phyloP scores from a whole-genome alignment of 2,888 invertebrate species.

The Nebria brevicollis region DNA sequence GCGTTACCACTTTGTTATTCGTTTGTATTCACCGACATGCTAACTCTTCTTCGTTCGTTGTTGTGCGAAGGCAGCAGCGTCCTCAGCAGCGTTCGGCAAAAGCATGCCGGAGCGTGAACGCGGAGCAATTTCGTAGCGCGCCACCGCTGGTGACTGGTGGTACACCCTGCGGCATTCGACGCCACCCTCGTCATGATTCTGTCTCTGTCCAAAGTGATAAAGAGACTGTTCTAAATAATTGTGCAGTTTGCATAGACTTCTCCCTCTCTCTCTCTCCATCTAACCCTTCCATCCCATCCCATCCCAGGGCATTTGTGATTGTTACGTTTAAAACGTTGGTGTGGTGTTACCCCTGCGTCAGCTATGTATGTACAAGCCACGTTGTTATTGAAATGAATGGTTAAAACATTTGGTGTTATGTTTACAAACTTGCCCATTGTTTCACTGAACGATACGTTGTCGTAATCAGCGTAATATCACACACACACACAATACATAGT shows the following conservation, averaged over 20 bases:
- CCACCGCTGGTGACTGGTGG: constrained; percentile 15
- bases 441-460: constrained; percentile 8
- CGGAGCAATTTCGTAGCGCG: background rate
- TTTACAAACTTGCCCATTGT: constrained; percentile 10
- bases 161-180: constrained; percentile 27
- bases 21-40: constrained; percentile 15
- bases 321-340: constrained; percentile 36
- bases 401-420: constrained; percentile 13
- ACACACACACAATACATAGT: background rate
- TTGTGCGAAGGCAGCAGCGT: constrained; percentile 12
- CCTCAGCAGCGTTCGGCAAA: background rate
- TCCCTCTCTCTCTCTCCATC: constrained; percentile 9
- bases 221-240: constrained; percentile 44
- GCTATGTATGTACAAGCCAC: background rate
- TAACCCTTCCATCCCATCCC: background rate
- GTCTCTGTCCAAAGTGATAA: constrained; percentile 40
- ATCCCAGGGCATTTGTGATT: constrained; percentile 23
- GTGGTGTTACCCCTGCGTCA: background rate
- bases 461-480: background rate
- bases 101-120: background rate
- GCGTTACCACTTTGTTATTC: constrained; percentile 19
- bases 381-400: constrained; percentile 27
- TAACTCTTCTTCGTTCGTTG: constrained; percentile 32
- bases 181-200: constrained; percentile 24
- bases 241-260: constrained; percentile 29